Evolutionary conservation across 2,797 vertebrate species (phyloP), one percentile per base, ranked within the genome.

Genomic region (Notoglanidium macrostoma): DNA sequence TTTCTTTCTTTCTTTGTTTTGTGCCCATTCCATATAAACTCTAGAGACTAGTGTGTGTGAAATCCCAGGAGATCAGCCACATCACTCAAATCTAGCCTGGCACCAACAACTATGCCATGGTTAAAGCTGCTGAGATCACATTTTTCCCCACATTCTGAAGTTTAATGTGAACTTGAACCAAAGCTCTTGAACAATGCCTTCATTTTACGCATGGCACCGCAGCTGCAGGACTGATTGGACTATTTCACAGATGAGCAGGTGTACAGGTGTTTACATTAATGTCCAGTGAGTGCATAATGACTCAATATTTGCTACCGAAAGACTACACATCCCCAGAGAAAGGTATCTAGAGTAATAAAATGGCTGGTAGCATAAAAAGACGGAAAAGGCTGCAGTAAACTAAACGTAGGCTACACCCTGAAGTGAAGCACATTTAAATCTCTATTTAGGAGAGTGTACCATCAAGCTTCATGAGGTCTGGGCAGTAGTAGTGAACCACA

Each of bases 401-500:
- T 63, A 7, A 63, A 59, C 8, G 68, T 79, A 14, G 3, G 26
- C 29, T 32, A 9, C 10, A 72, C 59, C 12, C n/a, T 70, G 51
- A 7, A 72, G 32, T 7, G 19, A 54, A 84, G 2, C 44, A 29
- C 8, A 29, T 44, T 80, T 32, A 32, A 83, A n/a, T 55, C 1
- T 44, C 14, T 76, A 35, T 83, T 83, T 17, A 15, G 17, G 17
- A 61, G 32, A 21, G n/a, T 76, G 10, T 97, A 99, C 98, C 98
- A 54, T 99, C 98, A 87, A 99, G 95, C 91, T 98, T 99, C 97
- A 99, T 97, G 87, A 97, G 96, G 89, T 98, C 97, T 0, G 98
- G 96, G 92, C 98, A 99, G 91, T 98, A 99, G 92, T 96, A 99
- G 94, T 99, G 98, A 90, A 99, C 97, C 74, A 98, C 96, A 0